These are phyloP conservation scores for Melanerpes aurifrons DNA, from an alignment of 2,113 vertebrate genomes.

Conservation along the genomic window DNA sequence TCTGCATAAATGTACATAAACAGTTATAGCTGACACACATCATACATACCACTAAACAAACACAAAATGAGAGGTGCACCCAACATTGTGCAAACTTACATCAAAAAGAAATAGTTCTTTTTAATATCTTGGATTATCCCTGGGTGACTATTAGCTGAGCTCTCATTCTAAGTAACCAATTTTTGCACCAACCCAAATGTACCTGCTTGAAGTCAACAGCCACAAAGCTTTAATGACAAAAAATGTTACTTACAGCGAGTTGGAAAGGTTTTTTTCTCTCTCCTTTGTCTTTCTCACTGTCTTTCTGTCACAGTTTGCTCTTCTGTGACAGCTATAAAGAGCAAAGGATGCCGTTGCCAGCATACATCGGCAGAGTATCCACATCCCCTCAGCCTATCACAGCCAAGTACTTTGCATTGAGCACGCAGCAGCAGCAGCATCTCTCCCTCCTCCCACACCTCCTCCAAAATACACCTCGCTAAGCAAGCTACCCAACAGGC, in stretches of 20 bases:
- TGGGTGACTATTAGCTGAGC: background rate
- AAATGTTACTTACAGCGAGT: conserved; percentile 73
- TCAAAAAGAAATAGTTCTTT: background rate
- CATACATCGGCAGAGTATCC: conserved; percentile 73
- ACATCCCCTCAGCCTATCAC: conserved; percentile 78
- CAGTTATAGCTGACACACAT: background rate
- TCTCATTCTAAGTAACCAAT: background rate
- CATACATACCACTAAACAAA: background rate
- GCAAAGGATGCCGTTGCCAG: conserved; percentile 60
- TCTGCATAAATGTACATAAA: background rate
- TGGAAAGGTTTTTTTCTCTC: background rate
- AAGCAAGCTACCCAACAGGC: background rate
- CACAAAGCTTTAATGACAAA: conserved; percentile 24
- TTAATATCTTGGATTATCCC: background rate
- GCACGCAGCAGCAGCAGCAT: conserved; percentile 44
- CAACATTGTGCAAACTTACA: background rate
- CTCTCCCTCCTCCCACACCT: background rate
- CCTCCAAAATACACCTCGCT: background rate
- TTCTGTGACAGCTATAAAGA: conserved; percentile 68
- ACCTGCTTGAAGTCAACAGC: background rate
- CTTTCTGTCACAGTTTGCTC: conserved; percentile 29
- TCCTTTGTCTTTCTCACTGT: background rate
- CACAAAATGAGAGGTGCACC: background rate
- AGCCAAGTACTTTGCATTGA: conserved; percentile 46
- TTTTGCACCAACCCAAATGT: background rate